Conservation (phyloP, 2,113 vertebrate species). For the Sterrhoptilus dennistouni region DNA sequence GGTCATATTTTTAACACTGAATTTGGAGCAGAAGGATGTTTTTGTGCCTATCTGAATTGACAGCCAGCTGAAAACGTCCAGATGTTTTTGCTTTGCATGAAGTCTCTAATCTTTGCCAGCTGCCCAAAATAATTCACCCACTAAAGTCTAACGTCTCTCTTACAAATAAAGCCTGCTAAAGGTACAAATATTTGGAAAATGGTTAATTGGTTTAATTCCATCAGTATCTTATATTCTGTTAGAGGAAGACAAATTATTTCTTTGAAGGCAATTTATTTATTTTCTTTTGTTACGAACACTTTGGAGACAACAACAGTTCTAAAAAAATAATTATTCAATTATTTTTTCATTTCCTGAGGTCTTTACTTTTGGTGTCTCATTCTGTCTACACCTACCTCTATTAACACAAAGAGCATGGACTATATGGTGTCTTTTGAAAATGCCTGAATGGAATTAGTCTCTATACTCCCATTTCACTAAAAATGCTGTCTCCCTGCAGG, state of each 20-base stretch:
- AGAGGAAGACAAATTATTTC: neutral
- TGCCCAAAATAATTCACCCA: neutral
- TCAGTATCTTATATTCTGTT: neutral
- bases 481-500: neutral
- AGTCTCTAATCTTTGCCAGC: neutral
- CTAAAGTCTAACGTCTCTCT: neutral
- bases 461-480: neutral
- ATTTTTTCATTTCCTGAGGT: neutral
- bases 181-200: neutral
- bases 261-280: neutral
- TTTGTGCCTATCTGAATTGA: neutral
- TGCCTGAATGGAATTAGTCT: neutral
- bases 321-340: neutral
- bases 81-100: constrained; percentile 17
- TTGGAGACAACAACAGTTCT: neutral
- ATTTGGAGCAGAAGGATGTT: neutral
- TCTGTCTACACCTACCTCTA: neutral
- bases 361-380: neutral
- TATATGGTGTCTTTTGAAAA: neutral
- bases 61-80: neutral
- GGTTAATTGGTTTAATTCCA: neutral
- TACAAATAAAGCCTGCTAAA: neutral
- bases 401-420: neutral
- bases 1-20: neutral
- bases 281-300: neutral